Evolutionary conservation across 2,888 invertebrate species (phyloP).

Genomic region (Oscheius sp.): DNA sequence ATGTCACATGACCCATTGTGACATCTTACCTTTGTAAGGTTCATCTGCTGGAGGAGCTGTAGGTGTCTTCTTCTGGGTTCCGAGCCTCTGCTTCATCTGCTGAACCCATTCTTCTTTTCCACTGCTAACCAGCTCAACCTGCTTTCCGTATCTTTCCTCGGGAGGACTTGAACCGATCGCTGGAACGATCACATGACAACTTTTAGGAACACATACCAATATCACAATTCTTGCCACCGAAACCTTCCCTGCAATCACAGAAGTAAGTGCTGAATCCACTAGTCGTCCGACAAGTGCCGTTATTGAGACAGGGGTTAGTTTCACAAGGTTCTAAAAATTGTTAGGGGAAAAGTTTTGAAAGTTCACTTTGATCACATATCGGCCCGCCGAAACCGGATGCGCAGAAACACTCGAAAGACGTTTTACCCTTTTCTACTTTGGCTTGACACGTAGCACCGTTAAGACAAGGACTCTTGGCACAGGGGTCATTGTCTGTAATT

Average conservation of each 20-base stretch:
- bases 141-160: conserved; percentile 63
- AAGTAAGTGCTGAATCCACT: conserved; percentile 64
- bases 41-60: conserved; percentile 49
- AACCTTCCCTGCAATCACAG: conserved; percentile 66
- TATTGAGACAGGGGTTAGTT: conserved; percentile 68
- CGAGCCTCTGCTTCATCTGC: conserved; percentile 59
- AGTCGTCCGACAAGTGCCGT: conserved; percentile 71
- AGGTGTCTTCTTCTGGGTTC: conserved; percentile 23
- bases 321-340: conserved; percentile 52
- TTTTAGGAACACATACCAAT: conserved; percentile 49
- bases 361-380: conserved; percentile 66
- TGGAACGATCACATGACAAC: conserved; percentile 6
- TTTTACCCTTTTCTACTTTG: conserved; percentile 51
- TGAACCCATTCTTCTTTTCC: conserved; percentile 72
- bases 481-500: conserved; percentile 65
- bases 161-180: conserved; percentile 56
- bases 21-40: conserved; percentile 51
- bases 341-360: background rate
- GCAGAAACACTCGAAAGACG: conserved; percentile 69
- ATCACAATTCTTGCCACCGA: conserved; percentile 69
- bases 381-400: conserved; percentile 65
- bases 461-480: conserved; percentile 62
- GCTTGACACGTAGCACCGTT: conserved; percentile 70
- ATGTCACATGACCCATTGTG: background rate
- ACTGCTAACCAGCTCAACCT: conserved; percentile 66